Evolutionary conservation across 92 coral and sea anemone species (phyloP), one percentile per base, ranked within the genome.

Genomic region (Umimayanthus kanabou): DNA sequence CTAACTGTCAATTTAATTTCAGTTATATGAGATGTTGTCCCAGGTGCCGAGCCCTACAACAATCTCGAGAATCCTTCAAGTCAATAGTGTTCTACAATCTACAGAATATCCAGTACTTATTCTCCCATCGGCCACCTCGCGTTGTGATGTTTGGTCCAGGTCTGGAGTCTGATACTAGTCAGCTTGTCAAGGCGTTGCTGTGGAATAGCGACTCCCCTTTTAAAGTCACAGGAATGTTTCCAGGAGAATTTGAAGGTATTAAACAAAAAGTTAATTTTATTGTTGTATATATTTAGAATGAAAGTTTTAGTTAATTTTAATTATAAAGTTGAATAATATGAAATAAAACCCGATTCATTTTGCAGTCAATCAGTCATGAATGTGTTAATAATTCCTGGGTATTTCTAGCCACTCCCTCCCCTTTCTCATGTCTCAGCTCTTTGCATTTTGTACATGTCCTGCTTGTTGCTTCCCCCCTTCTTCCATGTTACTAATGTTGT

Each of bases 121-220:
- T 95, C 81, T 82, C 80, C 75, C 92, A 89, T 70, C 87, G 84
- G 39, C 92, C 98, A 58, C 91, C 96, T 4, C 92, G 95, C 22
- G 93, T 97, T 7, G 97, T 92, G 5, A 97, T 97, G 99, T 97
- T 97, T 94, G 99, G 99, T 43, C 99, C 98, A 5, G 99, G 99
- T 29, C 90, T 97, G 45, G 99, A 97, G 64, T 94, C 98, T 37
- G 91, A 92, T 14, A 95, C 99, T 7, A 95, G 93, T 88, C 90
- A 85, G n/a, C 91, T 97, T 57, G 96, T 93, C 25, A 95, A 92
- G 42, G 90, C 91, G 37, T 87, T 97, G 61, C 88, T 97, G 11
- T 96, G 98, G 98, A 93, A 89, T 90, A 47, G 80, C 65, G 78
- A 57, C 14, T 97, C 99, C 39, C 99, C 98, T 72, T 95, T 95